phyloP scores from a whole-genome alignment of 2,797 vertebrate genomes.

The Hemitrygon akajei region DNA sequence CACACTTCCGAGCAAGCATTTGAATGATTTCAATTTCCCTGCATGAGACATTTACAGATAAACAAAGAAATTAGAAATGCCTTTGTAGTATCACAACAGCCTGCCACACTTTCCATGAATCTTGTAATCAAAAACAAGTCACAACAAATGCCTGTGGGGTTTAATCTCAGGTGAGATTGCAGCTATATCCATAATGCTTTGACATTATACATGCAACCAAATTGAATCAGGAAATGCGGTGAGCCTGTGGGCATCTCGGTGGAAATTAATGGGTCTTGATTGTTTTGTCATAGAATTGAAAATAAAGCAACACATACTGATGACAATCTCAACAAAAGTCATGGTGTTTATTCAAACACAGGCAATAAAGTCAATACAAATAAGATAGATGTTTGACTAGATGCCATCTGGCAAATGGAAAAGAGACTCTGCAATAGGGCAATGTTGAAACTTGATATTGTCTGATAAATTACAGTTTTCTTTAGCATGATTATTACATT shows the following conservation, averaged over 20 bases:
- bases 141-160: not conserved
- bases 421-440: not conserved
- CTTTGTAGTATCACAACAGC: not conserved
- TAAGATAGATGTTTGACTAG: not conserved
- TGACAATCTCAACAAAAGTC: conserved; percentile 18
- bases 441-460: not conserved
- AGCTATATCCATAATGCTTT: not conserved
- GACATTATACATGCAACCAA: not conserved
- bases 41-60: not conserved
- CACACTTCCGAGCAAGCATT: too few relatives aligned
- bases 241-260: not conserved
- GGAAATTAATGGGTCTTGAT: conserved; percentile 24
- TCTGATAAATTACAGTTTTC: not conserved
- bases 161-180: not conserved
- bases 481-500: not conserved
- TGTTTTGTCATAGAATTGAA: not conserved
- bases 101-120: not conserved
- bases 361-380: not conserved
- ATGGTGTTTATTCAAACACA: not conserved
- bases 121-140: not conserved
- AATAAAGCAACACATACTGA: not conserved
- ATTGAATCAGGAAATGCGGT: not conserved
- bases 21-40: not conserved
- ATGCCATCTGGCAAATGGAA: conserved; percentile 11
- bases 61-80: not conserved